Evolutionary conservation across 2,888 invertebrate genomes (phyloP).

Genomic region (Chouioia cunea): DNA sequence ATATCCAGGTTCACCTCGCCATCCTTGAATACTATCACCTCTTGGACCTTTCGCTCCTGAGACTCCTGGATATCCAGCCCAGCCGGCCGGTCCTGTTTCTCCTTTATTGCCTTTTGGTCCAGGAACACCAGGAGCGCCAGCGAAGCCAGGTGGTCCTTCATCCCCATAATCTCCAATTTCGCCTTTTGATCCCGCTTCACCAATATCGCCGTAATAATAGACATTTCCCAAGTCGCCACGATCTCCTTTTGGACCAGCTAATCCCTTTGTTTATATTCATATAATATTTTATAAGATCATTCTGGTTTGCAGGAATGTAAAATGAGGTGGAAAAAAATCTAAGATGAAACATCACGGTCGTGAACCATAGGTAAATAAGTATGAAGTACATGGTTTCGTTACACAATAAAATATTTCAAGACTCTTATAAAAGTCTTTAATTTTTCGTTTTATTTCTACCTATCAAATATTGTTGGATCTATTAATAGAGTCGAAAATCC

Average conservation of each 20-base stretch:
- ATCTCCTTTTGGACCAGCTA: conserved; percentile 73
- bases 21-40: conserved; percentile 71
- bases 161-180: conserved; percentile 68
- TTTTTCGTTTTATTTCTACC: too few species aligned
- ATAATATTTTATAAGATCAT: too few species aligned
- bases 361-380: too few species aligned
- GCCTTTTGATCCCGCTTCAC: conserved; percentile 69
- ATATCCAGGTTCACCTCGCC: conserved; percentile 72
- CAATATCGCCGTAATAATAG: conserved; percentile 73
- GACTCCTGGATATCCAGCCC: conserved; percentile 70
- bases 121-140: conserved; percentile 60
- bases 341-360: too few species aligned
- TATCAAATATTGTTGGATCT: too few species aligned
- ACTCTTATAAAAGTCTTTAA: too few species aligned
- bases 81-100: conserved; percentile 69
- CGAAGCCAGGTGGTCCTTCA: conserved; percentile 61
- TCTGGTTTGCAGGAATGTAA: too few species aligned
- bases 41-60: conserved; percentile 68
- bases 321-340: too few species aligned
- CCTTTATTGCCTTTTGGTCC: conserved; percentile 67
- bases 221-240: conserved; percentile 73
- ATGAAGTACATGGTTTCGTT: too few species aligned
- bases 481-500: too few species aligned
- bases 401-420: too few species aligned
- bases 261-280: conserved; percentile 61